A percentile compares a stretch with the other conserved stretches of the same genome.
phyloP scores from a whole-genome alignment of 2,888 invertebrate species.

The Agrypnus murinus region DNA sequence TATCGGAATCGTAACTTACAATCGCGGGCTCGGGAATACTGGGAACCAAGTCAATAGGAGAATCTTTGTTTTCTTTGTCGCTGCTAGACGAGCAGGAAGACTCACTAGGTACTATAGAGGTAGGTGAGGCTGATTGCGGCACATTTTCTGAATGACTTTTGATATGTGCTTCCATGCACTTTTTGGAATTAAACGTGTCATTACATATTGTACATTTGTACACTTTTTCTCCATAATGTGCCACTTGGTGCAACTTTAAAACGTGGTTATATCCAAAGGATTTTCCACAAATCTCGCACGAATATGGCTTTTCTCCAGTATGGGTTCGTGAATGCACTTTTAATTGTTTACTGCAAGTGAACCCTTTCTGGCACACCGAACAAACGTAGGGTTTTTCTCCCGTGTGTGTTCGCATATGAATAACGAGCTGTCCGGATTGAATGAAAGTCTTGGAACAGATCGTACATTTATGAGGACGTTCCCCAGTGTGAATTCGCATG shows the following conservation, averaged over 20 bases:
- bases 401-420: constrained; percentile 92
- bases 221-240: constrained; percentile 93
- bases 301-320: constrained; percentile 93
- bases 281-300: constrained; percentile 92
- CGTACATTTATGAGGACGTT: constrained; percentile 91
- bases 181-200: constrained; percentile 92
- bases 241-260: constrained; percentile 87
- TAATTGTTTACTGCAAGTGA: constrained; percentile 93
- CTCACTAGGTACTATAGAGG: constrained; percentile 62
- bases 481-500: constrained; percentile 93
- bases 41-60: constrained; percentile 56
- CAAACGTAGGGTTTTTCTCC: constrained; percentile 89
- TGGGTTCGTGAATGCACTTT: constrained; percentile 94
- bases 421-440: constrained; percentile 92
- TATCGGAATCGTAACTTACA: constrained; percentile 66
- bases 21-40: constrained; percentile 57
- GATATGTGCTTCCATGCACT: constrained; percentile 92
- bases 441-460: constrained; percentile 93
- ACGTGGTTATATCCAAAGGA: constrained; percentile 95
- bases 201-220: constrained; percentile 95
- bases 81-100: constrained; percentile 68
- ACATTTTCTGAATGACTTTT: constrained; percentile 81
- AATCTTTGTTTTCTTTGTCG: constrained; percentile 74
- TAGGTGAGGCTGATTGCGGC: constrained; percentile 70
- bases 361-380: constrained; percentile 89